These are phyloP conservation scores for Varecia variegata DNA, from an alignment of 2,797 vertebrate genomes.

Conservation along the genomic window DNA sequence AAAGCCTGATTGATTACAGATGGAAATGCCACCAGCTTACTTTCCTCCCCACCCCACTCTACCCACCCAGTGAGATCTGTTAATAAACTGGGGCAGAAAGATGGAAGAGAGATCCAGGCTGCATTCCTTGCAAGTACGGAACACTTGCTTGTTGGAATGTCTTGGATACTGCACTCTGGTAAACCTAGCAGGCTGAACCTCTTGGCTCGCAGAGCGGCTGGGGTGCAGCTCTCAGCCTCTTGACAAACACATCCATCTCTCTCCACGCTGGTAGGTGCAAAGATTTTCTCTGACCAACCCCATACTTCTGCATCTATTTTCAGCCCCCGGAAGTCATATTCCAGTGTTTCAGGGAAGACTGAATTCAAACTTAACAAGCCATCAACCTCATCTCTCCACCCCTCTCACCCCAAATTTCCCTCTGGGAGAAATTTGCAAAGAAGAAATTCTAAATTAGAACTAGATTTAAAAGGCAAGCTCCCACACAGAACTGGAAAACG, in stretches of 20 bases:
- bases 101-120: not conserved
- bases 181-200: not conserved
- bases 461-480: conserved; percentile 5
- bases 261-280: not conserved
- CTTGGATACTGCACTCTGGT: not conserved
- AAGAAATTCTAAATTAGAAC: conserved; percentile 29
- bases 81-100: not conserved
- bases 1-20: not conserved
- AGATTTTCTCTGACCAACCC: conserved; percentile 25
- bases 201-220: not conserved
- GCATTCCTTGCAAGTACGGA: not conserved
- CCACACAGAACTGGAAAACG: not conserved
- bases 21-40: not conserved
- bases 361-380: conserved; percentile 38
- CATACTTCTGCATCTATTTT: conserved; percentile 4
- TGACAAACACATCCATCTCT: conserved; percentile 35
- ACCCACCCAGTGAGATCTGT: not conserved
- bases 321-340: conserved; percentile 35
- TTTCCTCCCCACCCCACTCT: not conserved
- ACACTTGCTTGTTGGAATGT: not conserved
- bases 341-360: conserved; percentile 48
- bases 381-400: not conserved
- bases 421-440: not conserved
- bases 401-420: not conserved
- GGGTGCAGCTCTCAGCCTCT: not conserved